phyloP scores from a whole-genome alignment of 2,888 invertebrate genomes.

The Ecdyonurus torrentis region DNA sequence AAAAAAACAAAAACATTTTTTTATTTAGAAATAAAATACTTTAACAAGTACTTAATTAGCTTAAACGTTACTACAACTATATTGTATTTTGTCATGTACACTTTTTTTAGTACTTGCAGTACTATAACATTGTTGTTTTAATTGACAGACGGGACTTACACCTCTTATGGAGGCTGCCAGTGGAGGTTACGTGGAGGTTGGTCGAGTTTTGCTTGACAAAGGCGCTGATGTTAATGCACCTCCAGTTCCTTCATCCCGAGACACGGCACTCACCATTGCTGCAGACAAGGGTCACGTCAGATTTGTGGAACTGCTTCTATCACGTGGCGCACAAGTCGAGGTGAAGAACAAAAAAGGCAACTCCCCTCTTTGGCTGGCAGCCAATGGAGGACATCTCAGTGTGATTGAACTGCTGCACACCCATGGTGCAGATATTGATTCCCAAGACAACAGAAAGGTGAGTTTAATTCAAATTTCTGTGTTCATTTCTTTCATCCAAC shows the following conservation, averaged over 20 bases:
- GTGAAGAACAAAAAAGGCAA: conserved; percentile 99
- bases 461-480: too few species aligned
- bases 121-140: background rate
- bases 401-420: conserved; percentile 90
- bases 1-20: background rate
- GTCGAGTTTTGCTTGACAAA: conserved; percentile 84
- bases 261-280: conserved; percentile 97
- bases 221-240: conserved; percentile 98
- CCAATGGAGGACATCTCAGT: conserved; percentile 92
- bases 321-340: conserved; percentile 78
- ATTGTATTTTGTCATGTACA: background rate
- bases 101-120: background rate
- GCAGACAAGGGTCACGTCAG: conserved; percentile 98
- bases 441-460: conserved; percentile 90
- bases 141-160: conserved; percentile 73
- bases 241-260: conserved; percentile 93
- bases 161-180: conserved; percentile 99
- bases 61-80: background rate
- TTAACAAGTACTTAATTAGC: conserved; percentile 3
- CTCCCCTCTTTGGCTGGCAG: conserved; percentile 94
- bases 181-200: conserved; percentile 98
- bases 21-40: conserved; percentile 2
- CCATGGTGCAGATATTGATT: conserved; percentile 88
- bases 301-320: conserved; percentile 68
- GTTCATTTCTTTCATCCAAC: too few species aligned